Evolutionary conservation across 1,140 invertebrate species (phyloP).

Genomic region (Cyclargus thomasi): DNA sequence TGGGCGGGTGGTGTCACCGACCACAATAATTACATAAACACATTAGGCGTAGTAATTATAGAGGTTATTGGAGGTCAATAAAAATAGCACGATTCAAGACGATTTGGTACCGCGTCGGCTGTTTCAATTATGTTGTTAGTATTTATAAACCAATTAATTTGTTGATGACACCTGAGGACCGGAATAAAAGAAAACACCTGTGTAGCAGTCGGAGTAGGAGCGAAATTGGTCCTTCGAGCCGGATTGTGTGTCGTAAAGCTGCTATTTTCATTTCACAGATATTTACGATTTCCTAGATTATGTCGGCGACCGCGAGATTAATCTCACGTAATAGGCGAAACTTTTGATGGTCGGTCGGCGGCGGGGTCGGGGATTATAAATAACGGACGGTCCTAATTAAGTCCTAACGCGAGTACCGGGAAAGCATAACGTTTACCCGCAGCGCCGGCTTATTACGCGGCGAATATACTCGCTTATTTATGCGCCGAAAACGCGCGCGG

Average conservation of each 20-base stretch:
- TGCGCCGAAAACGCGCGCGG: conserved; percentile 42
- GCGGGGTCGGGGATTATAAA: background rate
- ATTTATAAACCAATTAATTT: too few species aligned
- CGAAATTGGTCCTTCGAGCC: background rate
- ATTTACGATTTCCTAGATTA: conserved; percentile 6
- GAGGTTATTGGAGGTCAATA: background rate
- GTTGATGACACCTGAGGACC: too few species aligned
- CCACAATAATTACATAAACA: conserved; percentile 12
- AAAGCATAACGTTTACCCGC: conserved; percentile 45
- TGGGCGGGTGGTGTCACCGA: conserved; percentile 26
- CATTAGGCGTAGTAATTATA: background rate
- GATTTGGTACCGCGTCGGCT: too few species aligned
- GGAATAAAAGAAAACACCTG: too few species aligned
- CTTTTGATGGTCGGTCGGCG: conserved; percentile 1
- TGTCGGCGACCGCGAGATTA: background rate
- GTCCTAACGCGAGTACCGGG: conserved; percentile 42
- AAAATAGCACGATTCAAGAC: too few species aligned
- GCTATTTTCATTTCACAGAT: background rate
- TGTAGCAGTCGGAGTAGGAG: background rate
- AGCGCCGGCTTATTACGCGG: conserved; percentile 40
- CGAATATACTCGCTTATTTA: conserved; percentile 49
- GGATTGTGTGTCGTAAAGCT: background rate
- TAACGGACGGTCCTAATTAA: conserved; percentile 39
- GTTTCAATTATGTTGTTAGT: too few species aligned
- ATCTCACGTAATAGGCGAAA: conserved; percentile 13